Percentiles rank a stretch among this genome's conserved stretches.
phyloP scores from a whole-genome alignment of 2,888 invertebrate genomes.

The Aleiodes testaceus region DNA sequence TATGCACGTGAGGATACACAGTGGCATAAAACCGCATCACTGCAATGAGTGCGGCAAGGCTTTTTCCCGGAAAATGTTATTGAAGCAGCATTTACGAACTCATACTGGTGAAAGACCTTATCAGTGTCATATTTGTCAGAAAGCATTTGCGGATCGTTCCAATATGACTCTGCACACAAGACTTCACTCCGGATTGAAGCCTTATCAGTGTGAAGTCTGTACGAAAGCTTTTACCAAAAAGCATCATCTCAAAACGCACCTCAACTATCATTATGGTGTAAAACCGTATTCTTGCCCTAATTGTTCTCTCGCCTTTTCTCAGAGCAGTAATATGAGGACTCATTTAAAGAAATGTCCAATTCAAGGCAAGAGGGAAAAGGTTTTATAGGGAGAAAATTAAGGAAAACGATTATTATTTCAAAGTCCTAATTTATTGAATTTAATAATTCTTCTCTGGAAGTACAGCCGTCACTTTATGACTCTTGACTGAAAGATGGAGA shows the following conservation, averaged over 20 bases:
- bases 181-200: slow-evolving; percentile 87
- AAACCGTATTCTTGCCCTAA: slow-evolving; percentile 85
- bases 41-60: slow-evolving; percentile 85
- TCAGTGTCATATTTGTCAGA: slow-evolving; percentile 85
- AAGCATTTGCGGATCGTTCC: slow-evolving; percentile 87
- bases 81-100: slow-evolving; percentile 87
- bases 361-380: neutral
- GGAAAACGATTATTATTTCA: too few relatives aligned
- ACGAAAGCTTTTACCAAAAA: slow-evolving; percentile 89
- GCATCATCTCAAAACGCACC: slow-evolving; percentile 87
- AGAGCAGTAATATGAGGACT: slow-evolving; percentile 90
- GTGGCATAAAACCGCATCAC: slow-evolving; percentile 86
- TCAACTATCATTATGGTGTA: slow-evolving; percentile 88
- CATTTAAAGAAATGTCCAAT: slow-evolving; percentile 84
- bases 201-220: slow-evolving; percentile 80
- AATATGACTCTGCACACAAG: slow-evolving; percentile 89
- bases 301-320: slow-evolving; percentile 86
- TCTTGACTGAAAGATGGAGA: too few relatives aligned
- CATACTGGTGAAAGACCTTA: slow-evolving; percentile 89
- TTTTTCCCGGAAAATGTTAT: slow-evolving; percentile 88
- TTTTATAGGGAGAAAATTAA: too few relatives aligned
- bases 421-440: too few relatives aligned
- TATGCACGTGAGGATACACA: slow-evolving; percentile 89
- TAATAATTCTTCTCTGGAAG: too few relatives aligned
- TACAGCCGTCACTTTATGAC: too few relatives aligned